Evolutionary conservation across 2,888 invertebrate species (phyloP).

Genomic region (Opisthograptis luteolata): DNA sequence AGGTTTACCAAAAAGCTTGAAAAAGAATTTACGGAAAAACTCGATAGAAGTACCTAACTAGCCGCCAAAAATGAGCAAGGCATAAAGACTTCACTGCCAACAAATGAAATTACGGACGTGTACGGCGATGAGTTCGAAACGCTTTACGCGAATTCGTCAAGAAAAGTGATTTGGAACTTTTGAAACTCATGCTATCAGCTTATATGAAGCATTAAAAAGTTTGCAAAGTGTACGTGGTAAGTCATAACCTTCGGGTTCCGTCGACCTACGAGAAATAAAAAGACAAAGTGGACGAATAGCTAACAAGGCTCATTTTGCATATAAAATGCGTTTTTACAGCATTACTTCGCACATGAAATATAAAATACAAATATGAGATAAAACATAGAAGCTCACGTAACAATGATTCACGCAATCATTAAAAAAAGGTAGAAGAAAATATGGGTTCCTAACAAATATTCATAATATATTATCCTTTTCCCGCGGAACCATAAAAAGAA

Average conservation of each 20-base stretch:
- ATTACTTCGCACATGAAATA: conserved; percentile 1
- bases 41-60: conserved; percentile 65
- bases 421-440: conserved; percentile 16
- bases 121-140: conserved; percentile 35
- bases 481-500: conserved; percentile 24
- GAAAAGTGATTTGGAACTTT: conserved; percentile 41
- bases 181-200: conserved; percentile 35
- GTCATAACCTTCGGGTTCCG: conserved; percentile 27
- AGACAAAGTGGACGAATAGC: conserved; percentile 23
- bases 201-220: conserved; percentile 40
- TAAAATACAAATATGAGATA: conserved; percentile 11
- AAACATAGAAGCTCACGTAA: conserved; percentile 19
- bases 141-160: conserved; percentile 38
- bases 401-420: conserved; percentile 25
- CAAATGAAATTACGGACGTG: conserved; percentile 37
- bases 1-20: neutral
- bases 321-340: conserved; percentile 3
- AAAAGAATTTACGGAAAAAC: conserved; percentile 54
- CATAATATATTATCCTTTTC: conserved; percentile 24
- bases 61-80: conserved; percentile 49
- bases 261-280: conserved; percentile 20
- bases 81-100: conserved; percentile 33
- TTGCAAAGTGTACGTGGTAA: conserved; percentile 33
- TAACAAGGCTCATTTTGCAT: conserved; percentile 7
- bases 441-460: conserved; percentile 19